These are phyloP conservation scores for Phenganax subtilis DNA, from an alignment of 92 coral and sea anemone genomes.

Conservation along the genomic window DNA sequence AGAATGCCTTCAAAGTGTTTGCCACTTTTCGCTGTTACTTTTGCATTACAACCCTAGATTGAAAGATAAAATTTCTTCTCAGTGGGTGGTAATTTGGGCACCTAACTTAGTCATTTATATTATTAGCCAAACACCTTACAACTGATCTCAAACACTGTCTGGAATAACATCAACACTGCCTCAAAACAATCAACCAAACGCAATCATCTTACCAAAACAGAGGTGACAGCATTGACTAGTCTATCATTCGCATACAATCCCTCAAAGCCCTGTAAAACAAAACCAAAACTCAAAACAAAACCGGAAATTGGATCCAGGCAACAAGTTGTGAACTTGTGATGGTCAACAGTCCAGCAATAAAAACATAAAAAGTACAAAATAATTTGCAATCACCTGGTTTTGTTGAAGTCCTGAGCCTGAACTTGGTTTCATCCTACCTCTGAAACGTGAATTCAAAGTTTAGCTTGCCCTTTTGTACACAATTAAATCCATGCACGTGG, in stretches of 20 bases:
- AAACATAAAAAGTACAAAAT: background rate
- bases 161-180: no score
- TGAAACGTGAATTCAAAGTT: background rate
- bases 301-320: background rate
- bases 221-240: conserved; percentile 29
- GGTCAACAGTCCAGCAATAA: background rate
- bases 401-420: background rate
- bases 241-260: conserved; percentile 25
- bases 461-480: background rate
- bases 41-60: conserved; percentile 15
- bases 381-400: background rate
- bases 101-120: background rate
- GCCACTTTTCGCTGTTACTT: conserved; percentile 19
- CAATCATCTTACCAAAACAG: conserved; percentile 23
- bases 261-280: background rate
- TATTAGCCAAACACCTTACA: background rate
- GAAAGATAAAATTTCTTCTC: background rate
- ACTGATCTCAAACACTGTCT: no score
- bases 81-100: no score
- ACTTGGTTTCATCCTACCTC: background rate
- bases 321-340: background rate
- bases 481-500: conserved; percentile 15
- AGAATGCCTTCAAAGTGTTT: conserved; percentile 39
- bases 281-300: background rate
- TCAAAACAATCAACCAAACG: no score